phyloP scores from a whole-genome alignment of 2,113 vertebrate genomes.

The Xiphorhynchus elegans region DNA sequence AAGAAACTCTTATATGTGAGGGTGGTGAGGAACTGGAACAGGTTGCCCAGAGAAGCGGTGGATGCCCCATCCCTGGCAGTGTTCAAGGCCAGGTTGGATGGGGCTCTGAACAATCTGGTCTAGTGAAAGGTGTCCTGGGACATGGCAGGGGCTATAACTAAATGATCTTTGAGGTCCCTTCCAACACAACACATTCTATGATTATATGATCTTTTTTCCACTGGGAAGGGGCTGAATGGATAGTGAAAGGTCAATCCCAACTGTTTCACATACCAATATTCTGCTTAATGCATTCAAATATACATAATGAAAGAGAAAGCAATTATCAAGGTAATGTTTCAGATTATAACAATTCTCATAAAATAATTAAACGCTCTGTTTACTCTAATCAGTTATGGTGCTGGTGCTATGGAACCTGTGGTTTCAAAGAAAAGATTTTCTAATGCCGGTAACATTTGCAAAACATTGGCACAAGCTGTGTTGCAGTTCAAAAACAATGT shows the following conservation, averaged over 20 bases:
- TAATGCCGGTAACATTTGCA: not conserved
- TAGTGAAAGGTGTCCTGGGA: not conserved
- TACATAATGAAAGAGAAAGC: not conserved
- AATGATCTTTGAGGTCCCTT: not conserved
- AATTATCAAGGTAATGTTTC: not conserved
- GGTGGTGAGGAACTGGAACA: not conserved
- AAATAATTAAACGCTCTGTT: not conserved
- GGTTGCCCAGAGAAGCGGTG: not conserved
- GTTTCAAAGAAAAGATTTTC: not conserved
- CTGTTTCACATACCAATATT: not conserved
- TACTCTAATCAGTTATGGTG: not conserved
- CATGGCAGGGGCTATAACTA: not conserved
- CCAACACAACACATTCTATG: not conserved
- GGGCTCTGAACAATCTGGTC: accelerated
- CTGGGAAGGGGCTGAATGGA: not conserved
- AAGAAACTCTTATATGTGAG: not conserved
- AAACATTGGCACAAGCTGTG: not conserved
- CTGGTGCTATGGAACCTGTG: not conserved
- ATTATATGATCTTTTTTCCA: not conserved
- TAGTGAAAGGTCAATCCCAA: not conserved
- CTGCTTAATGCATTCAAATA: not conserved
- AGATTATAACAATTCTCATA: not conserved
- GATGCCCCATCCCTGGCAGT: not conserved
- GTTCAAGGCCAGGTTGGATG: not conserved
- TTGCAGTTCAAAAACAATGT: not conserved